Conservation (phyloP, 2,888 invertebrate species). For the Andrena marginata region DNA sequence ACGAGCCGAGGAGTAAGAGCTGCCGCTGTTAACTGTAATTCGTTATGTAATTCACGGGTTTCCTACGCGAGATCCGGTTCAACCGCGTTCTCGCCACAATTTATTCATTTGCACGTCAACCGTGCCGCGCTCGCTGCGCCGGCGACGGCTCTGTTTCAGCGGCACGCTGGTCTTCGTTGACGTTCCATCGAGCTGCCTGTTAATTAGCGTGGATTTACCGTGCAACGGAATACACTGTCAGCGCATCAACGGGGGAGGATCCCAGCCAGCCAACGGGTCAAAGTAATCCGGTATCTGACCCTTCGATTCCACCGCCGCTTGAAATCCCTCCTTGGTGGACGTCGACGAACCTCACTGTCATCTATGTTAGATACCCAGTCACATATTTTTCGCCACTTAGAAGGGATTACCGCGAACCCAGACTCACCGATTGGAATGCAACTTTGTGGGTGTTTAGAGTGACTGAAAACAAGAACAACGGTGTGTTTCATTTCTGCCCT, state of each 20-base stretch:
- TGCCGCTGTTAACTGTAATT: neutral
- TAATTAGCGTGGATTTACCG: constrained; percentile 37
- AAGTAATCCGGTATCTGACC: constrained; percentile 15
- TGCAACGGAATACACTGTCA: constrained; percentile 34
- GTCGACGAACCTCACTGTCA: constrained; percentile 18
- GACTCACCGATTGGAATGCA: no score
- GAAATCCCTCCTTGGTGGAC: constrained; percentile 4
- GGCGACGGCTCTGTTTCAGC: neutral
- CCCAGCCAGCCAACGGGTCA: constrained; percentile 2
- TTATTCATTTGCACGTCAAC: neutral
- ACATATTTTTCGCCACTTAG: no score
- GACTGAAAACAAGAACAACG: no score
- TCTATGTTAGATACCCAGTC: no score
- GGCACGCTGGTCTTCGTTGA: constrained; percentile 1
- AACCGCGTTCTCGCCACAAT: neutral
- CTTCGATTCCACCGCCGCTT: constrained; percentile 7
- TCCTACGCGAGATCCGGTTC: neutral
- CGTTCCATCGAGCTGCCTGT: constrained; percentile 7
- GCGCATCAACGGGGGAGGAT: constrained; percentile 16
- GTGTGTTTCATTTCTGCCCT: no score
- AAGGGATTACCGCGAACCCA: no score
- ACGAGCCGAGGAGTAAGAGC: neutral
- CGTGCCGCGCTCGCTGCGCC: neutral
- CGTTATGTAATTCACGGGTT: constrained; percentile 6
- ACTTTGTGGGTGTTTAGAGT: no score